Conservation (phyloP, 2,113 vertebrate species). For the Phyllostomus hastatus region DNA sequence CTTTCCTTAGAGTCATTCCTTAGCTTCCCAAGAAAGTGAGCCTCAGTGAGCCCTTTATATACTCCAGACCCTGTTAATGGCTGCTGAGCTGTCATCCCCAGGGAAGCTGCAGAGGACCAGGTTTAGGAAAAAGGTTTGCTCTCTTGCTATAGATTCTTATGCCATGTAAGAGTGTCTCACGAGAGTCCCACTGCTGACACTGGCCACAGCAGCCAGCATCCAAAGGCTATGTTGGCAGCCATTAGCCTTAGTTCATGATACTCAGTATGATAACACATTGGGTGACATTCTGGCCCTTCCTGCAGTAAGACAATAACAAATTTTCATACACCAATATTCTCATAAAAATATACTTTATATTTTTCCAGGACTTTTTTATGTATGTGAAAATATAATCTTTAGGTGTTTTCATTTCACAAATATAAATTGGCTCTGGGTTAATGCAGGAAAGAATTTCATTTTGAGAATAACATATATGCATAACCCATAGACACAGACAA, state of each 20-base stretch:
- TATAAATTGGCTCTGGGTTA: not conserved
- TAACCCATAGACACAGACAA: too few species aligned
- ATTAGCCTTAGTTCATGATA: not conserved
- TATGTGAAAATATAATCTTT: not conserved
- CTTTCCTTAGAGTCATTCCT: not conserved
- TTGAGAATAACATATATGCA: not conserved
- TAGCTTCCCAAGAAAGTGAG: not conserved
- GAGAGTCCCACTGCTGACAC: not conserved
- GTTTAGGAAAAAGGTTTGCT: not conserved
- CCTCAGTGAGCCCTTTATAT: not conserved
- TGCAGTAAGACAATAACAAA: not conserved
- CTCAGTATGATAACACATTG: not conserved
- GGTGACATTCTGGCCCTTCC: not conserved
- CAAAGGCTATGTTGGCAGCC: not conserved
- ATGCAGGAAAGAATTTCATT: not conserved
- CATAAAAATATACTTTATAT: not conserved
- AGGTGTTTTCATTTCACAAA: not conserved
- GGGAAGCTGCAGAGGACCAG: not conserved
- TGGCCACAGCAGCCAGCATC: not conserved
- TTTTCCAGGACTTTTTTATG: not conserved
- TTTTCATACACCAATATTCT: not conserved
- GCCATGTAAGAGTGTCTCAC: not conserved
- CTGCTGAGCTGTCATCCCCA: not conserved
- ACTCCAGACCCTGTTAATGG: not conserved
- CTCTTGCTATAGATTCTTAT: not conserved